Base-by-base conservation (phyloP, 2,888 invertebrate species). In the Dicyrtoma fusca region DNA sequence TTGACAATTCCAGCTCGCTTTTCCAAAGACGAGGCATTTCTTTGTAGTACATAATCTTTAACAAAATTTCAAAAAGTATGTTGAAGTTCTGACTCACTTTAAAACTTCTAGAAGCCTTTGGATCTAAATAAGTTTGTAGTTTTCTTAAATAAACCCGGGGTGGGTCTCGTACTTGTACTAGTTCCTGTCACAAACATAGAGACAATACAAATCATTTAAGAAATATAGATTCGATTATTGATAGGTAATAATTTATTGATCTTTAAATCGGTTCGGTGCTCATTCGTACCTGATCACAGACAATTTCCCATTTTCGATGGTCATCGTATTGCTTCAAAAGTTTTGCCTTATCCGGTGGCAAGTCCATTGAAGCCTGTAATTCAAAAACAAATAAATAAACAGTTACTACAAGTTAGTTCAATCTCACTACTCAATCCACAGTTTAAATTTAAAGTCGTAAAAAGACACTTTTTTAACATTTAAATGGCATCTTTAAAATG, bases 221-320 rank as follows among this genome's bases (percentile, higher is more conserved):
- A 34, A 34, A 8, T 34, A 34, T 5, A 34, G 8, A 34, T 5
- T 34, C 34, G 34, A 34, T n/a, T n/a, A n/a, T n/a, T n/a, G n/a
- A n/a, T n/a, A n/a, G n/a, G n/a, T n/a, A n/a, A n/a, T n/a, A n/a
- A n/a, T n/a, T n/a, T n/a, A n/a, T n/a, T n/a, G n/a, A n/a, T n/a
- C n/a, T n/a, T n/a, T n/a, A n/a, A n/a, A n/a, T n/a, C n/a, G n/a
- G n/a, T n/a, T n/a, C n/a, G n/a, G n/a, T n/a, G n/a, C n/a, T n/a
- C n/a, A n/a, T n/a, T n/a, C n/a, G n/a, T n/a, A 93, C 93, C 89
- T 95, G 97, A 89, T 99, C 98, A 88, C 97, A 97, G 86, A 99
- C 96, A 85, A 99, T 92, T 86, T 99, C 97, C 98, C 98, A 99
- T 86, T 99, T 99, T 86, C 97, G 97, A 84, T 97, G 95, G 85